Evolutionary conservation across 1,140 invertebrate species (phyloP).

Genomic region (Pinna nobilis): DNA sequence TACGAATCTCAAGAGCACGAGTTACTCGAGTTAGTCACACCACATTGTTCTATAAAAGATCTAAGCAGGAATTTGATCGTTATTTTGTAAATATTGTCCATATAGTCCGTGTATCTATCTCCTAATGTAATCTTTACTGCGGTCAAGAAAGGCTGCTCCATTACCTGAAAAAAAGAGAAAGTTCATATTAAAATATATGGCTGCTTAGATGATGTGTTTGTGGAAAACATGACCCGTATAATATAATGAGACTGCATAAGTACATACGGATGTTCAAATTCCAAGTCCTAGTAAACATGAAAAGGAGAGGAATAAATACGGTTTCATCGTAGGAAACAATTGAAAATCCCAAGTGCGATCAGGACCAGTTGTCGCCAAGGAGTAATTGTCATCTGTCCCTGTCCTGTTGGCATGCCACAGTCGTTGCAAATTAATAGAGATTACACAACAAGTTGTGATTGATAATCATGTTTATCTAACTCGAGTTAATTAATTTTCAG

Average conservation of each 20-base stretch:
- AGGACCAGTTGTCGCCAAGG: too few relatives aligned
- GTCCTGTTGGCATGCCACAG: too few relatives aligned
- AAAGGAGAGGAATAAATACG: too few relatives aligned
- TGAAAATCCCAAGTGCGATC: too few relatives aligned
- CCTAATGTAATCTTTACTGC: conserved; percentile 88
- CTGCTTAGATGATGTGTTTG: not conserved
- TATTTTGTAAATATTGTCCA: conserved; percentile 92
- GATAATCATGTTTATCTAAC: too few relatives aligned
- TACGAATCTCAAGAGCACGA: not conserved
- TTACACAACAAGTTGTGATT: too few relatives aligned
- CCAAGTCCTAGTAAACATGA: too few relatives aligned
- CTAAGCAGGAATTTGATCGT: conserved; percentile 94
- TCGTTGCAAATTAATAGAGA: too few relatives aligned
- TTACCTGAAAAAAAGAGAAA: conserved; percentile 77
- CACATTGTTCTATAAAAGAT: conserved; percentile 82
- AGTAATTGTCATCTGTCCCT: too few relatives aligned
- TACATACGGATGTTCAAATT: too few relatives aligned
- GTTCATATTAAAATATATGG: not conserved
- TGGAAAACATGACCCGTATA: not conserved
- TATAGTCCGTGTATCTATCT: conserved; percentile 93
- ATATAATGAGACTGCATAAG: not conserved
- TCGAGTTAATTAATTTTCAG: too few relatives aligned
- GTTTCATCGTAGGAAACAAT: too few relatives aligned
- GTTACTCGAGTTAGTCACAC: not conserved
- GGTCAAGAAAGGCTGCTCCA: conserved; percentile 80